phyloP scores from a whole-genome alignment of 1,140 invertebrate genomes.

The Zaprionus ghesquierei region DNA sequence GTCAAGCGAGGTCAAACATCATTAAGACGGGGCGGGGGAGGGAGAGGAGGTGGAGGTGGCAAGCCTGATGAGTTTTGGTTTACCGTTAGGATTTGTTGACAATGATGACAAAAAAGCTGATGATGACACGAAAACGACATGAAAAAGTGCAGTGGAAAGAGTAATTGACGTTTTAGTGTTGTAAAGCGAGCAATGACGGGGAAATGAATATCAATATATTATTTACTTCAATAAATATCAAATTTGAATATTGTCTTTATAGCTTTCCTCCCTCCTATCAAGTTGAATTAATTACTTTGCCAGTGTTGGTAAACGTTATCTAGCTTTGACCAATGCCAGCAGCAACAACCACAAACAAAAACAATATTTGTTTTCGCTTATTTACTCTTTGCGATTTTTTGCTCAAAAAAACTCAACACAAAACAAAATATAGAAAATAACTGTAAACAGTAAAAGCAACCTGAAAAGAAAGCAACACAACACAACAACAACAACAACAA shows the following conservation, averaged over 20 bases:
- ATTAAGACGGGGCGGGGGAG: conserved; percentile 59
- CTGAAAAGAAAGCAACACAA: conserved; percentile 32
- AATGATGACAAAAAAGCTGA: conserved; percentile 56
- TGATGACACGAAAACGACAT: conserved; percentile 53
- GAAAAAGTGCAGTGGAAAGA: conserved; percentile 46
- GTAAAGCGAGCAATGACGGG: neutral
- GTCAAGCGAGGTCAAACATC: no score
- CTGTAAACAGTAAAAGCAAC: conserved; percentile 35
- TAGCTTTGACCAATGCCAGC: no score
- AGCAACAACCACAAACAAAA: neutral
- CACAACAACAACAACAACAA: conserved; percentile 10
- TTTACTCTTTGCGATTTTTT: conserved; percentile 23
- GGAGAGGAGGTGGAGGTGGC: no score
- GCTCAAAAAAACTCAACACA: conserved; percentile 6
- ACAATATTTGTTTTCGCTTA: conserved; percentile 34
- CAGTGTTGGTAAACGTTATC: conserved; percentile 12
- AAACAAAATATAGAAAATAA: conserved; percentile 31
- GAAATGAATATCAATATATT: neutral
- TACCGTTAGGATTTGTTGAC: conserved; percentile 10
- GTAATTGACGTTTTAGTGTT: no score
- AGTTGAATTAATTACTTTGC: neutral
- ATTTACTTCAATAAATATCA: neutral
- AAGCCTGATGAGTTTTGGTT: neutral
- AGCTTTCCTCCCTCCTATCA: neutral
- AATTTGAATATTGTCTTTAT: neutral